These are phyloP conservation scores for Calidris pygmaea DNA, from an alignment of 2,113 vertebrate species.

Conservation along the genomic window DNA sequence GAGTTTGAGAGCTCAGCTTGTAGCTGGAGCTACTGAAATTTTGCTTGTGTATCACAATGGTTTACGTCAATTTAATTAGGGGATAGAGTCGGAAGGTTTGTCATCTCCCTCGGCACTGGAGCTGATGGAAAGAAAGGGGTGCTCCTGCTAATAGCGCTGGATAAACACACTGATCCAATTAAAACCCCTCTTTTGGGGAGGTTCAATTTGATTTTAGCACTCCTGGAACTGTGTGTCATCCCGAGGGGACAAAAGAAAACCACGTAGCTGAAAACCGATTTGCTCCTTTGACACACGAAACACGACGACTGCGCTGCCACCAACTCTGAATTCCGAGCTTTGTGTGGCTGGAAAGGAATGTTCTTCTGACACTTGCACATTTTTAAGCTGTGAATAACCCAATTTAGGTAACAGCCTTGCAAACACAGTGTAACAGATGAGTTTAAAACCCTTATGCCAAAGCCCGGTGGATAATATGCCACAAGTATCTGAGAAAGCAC, in stretches of 20 bases:
- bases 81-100: background rate
- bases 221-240: background rate
- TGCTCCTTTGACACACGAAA: fast-evolving
- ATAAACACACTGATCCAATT: fast-evolving
- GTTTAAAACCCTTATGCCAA: background rate
- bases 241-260: background rate
- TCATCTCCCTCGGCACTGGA: background rate
- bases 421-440: background rate
- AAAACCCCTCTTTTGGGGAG: background rate
- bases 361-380: fast-evolving
- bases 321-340: background rate
- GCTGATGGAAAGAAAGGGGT: background rate
- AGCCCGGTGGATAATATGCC: background rate
- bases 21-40: background rate
- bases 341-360: background rate
- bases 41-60: background rate
- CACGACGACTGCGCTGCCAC: fast-evolving
- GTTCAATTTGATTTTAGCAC: background rate
- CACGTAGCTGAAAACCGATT: fast-evolving
- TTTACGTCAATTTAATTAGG: fast-evolving
- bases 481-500: fast-evolving
- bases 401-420: background rate
- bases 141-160: background rate
- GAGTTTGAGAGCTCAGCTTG: background rate
- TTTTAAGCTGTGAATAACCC: background rate